These are phyloP conservation scores for Oreortyx pictus DNA, from an alignment of 2,797 vertebrate genomes.

Conservation along the genomic window DNA sequence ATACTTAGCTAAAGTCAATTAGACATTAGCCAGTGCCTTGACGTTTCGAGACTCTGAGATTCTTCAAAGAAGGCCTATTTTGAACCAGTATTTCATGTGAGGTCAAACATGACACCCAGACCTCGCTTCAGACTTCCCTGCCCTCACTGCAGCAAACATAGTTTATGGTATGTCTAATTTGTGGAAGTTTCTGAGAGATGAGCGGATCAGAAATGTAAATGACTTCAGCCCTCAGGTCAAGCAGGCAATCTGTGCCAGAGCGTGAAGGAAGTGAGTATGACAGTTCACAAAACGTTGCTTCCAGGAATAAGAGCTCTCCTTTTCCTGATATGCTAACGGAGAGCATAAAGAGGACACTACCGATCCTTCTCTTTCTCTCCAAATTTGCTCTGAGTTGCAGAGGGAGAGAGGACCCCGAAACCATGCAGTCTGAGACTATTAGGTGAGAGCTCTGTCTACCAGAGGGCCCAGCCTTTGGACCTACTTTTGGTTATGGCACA, in stretches of 20 bases:
- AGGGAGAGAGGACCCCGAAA: slow-evolving; percentile 28
- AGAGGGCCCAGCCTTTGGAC: not conserved
- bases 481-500: slow-evolving; percentile 19
- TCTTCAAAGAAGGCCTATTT: slow-evolving; percentile 41
- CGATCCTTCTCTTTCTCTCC: not conserved
- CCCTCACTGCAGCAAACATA: not conserved
- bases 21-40: slow-evolving; percentile 31
- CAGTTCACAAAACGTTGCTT: slow-evolving; percentile 69
- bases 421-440: not conserved
- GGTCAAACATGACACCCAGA: slow-evolving; percentile 1
- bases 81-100: slow-evolving; percentile 20
- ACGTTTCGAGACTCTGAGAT: slow-evolving; percentile 12
- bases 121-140: not conserved
- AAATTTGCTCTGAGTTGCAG: slow-evolving; percentile 41
- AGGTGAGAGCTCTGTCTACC: not conserved
- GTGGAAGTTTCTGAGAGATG: slow-evolving; percentile 54
- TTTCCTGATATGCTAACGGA: slow-evolving; percentile 33
- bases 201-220: slow-evolving; percentile 70
- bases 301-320: slow-evolving; percentile 34
- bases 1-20: slow-evolving; percentile 23
- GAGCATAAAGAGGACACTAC: not conserved
- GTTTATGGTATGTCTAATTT: slow-evolving; percentile 57
- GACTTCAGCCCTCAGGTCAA: slow-evolving; percentile 63
- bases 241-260: slow-evolving; percentile 65
- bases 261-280: slow-evolving; percentile 65